phyloP scores from a whole-genome alignment of 2,113 vertebrate species.

The Nettapus auritus region DNA sequence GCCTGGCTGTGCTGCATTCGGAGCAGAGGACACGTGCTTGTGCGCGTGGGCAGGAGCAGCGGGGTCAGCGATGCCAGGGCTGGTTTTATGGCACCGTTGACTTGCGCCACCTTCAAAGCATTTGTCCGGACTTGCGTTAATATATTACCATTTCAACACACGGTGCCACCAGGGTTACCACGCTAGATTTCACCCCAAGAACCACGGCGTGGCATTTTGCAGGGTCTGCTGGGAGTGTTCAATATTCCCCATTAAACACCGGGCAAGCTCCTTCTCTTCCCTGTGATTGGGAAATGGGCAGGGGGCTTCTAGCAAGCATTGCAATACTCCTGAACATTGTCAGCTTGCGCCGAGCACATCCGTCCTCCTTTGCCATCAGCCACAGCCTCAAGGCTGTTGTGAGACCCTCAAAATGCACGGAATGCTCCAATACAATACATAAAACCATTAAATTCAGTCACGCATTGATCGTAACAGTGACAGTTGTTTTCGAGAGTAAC shows the following conservation, averaged over 20 bases:
- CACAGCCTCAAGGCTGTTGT: neutral
- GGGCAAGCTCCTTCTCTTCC: neutral
- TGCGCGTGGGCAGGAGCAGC: neutral
- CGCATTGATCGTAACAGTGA: neutral
- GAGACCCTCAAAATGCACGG: neutral
- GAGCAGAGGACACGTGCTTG: neutral
- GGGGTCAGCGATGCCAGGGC: neutral
- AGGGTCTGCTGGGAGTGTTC: neutral
- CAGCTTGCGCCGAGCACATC: neutral
- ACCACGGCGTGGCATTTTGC: neutral
- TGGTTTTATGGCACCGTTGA: neutral
- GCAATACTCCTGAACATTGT: neutral
- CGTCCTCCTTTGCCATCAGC: neutral
- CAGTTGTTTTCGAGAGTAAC: neutral
- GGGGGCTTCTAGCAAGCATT: neutral
- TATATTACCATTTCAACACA: neutral
- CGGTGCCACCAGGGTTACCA: neutral
- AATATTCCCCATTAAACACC: neutral
- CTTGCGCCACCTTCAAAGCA: neutral
- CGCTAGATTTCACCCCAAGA: neutral
- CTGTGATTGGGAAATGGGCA: neutral
- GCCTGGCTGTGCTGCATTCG: neutral
- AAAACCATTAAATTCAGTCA: neutral
- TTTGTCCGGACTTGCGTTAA: slow-evolving; percentile 42
- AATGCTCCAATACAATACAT: neutral